These are phyloP conservation scores for Tenthredo scrophulariae DNA, from an alignment of 2,888 invertebrate genomes.

Conservation along the genomic window DNA sequence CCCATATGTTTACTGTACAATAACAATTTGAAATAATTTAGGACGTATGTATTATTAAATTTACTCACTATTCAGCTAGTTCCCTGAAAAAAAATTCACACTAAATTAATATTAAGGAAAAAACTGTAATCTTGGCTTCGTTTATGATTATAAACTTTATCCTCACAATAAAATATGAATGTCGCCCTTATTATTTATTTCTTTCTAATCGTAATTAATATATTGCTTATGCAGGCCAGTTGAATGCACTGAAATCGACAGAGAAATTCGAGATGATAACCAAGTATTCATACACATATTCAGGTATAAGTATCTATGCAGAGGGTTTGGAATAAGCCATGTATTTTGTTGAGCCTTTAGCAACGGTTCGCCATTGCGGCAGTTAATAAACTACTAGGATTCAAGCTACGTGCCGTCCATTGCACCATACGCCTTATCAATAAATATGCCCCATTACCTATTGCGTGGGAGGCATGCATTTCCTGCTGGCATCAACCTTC, in stretches of 20 bases:
- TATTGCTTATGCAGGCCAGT: not conserved
- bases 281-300: not conserved
- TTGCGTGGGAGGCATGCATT: constrained; percentile 37
- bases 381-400: constrained; percentile 19
- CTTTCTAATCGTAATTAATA: not conserved
- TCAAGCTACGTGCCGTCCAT: constrained; percentile 14
- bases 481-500: constrained; percentile 29
- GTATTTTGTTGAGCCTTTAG: constrained; percentile 18
- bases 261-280: not conserved
- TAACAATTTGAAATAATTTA: too few species aligned
- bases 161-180: not conserved
- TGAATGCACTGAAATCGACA: not conserved
- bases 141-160: not conserved
- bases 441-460: constrained; percentile 40
- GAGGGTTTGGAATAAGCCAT: not conserved
- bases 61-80: too few species aligned
- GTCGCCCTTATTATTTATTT: not conserved
- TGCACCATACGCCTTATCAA: constrained; percentile 42
- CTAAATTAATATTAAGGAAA: too few species aligned
- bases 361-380: constrained; percentile 30
- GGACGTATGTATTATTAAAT: too few species aligned
- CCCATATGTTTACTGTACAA: too few species aligned
- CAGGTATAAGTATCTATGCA: not conserved
- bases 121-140: too few species aligned
- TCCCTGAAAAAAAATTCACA: too few species aligned